These are phyloP conservation scores for Athrips mouffetella DNA, from an alignment of 2,888 invertebrate species.

Conservation along the genomic window DNA sequence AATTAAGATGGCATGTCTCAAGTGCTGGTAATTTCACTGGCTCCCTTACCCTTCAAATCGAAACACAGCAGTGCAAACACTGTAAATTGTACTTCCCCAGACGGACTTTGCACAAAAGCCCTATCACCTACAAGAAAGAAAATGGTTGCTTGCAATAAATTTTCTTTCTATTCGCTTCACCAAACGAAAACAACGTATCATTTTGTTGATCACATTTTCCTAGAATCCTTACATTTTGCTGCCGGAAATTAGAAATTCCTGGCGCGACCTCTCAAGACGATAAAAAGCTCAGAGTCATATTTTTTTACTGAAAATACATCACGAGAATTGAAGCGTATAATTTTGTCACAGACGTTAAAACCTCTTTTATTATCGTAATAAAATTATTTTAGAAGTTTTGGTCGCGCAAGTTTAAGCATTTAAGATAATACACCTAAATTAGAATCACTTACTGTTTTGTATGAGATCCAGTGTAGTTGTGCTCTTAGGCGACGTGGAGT, in stretches of 20 bases:
- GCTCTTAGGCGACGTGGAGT: no score
- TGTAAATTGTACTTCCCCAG: no score
- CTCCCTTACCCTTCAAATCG: no score
- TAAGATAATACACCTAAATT: not conserved
- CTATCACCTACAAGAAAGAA: no score
- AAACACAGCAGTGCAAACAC: no score
- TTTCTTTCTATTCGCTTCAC: not conserved
- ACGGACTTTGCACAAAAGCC: no score
- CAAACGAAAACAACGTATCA: no score
- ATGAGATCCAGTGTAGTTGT: not conserved
- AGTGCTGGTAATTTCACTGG: no score
- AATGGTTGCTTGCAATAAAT: no score
- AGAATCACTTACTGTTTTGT: not conserved
- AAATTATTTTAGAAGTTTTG: constrained; percentile 6
- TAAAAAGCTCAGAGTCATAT: constrained; percentile 14
- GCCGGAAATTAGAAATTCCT: constrained; percentile 67
- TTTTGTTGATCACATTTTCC: constrained; percentile 27
- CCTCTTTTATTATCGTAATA: not conserved
- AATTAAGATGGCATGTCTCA: no score
- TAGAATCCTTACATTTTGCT: constrained; percentile 34
- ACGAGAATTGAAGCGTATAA: constrained; percentile 15
- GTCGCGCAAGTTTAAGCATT: not conserved
- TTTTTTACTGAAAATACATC: constrained; percentile 14
- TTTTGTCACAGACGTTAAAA: constrained; percentile 10
- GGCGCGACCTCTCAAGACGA: constrained; percentile 5